Conservation (phyloP, 2,797 vertebrate genomes). For the Lacerta agilis region DNA sequence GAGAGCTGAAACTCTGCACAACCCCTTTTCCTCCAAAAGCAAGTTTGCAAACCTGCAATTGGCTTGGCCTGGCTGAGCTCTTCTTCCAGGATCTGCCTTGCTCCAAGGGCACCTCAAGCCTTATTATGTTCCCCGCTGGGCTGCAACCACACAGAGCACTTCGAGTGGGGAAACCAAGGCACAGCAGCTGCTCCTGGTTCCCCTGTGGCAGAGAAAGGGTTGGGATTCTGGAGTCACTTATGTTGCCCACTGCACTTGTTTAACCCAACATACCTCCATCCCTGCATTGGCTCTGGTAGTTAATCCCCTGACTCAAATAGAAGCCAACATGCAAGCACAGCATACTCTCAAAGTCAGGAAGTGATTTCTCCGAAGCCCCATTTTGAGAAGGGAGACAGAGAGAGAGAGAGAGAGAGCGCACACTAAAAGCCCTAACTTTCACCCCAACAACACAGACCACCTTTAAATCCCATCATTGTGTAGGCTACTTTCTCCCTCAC, state of each 20-base stretch:
- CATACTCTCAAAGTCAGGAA: not conserved
- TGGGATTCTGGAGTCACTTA: not conserved
- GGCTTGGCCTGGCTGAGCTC: too few species aligned
- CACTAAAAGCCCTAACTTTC: not conserved
- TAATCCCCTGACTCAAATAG: not conserved
- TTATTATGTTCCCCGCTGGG: not conserved
- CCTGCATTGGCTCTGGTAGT: not conserved
- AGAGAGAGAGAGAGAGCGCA: too few species aligned
- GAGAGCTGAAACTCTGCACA: not conserved
- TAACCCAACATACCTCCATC: not conserved
- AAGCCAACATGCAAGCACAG: not conserved
- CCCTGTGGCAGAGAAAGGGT: not conserved
- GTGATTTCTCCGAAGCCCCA: not conserved
- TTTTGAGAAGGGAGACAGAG: not conserved
- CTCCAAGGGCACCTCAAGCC: not conserved
- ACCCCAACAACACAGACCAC: not conserved
- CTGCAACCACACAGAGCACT: not conserved
- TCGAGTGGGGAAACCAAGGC: not conserved
- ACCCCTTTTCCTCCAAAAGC: not conserved
- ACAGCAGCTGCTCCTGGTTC: not conserved
- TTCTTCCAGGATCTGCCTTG: not conserved
- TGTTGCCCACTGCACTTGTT: not conserved
- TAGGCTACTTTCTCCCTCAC: too few species aligned
- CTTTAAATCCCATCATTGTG: not conserved
- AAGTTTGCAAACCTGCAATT: not conserved